Percentiles rank a stretch among this genome's conserved stretches.
These are phyloP conservation scores for Euplagia quadripunctaria DNA, from an alignment of 2,888 invertebrate species.

Conservation along the genomic window DNA sequence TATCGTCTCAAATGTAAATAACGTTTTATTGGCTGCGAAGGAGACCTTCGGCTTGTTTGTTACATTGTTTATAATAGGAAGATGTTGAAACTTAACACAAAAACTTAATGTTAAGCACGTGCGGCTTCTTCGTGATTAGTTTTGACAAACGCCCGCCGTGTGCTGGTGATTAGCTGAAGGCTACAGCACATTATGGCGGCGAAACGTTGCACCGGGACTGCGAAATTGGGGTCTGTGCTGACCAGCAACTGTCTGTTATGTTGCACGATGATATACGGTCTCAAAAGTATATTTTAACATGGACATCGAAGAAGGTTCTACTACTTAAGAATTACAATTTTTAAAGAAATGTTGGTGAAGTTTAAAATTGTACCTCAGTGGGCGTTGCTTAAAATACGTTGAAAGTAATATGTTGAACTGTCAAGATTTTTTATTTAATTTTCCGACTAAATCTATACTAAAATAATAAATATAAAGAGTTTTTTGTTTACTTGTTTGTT, in stretches of 20 bases:
- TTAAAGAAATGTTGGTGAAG: neutral
- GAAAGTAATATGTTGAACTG: neutral
- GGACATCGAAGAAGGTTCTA: neutral
- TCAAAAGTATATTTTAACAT: neutral
- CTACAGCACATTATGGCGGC: neutral
- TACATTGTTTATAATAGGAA: conserved; percentile 24
- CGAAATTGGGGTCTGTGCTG: neutral
- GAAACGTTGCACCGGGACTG: neutral
- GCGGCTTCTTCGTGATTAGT: conserved; percentile 21
- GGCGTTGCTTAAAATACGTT: too few species aligned
- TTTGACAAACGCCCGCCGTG: conserved; percentile 8
- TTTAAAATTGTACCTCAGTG: neutral
- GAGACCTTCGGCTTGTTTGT: conserved; percentile 15
- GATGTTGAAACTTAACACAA: conserved; percentile 27
- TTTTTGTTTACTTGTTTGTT: too few species aligned
- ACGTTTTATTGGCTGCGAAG: conserved; percentile 6
- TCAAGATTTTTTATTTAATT: neutral
- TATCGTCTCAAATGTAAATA: neutral
- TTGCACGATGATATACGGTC: neutral
- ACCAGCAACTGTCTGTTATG: neutral
- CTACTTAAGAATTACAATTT: neutral
- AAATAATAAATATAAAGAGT: too few species aligned
- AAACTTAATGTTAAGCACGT: conserved; percentile 19
- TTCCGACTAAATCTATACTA: too few species aligned
- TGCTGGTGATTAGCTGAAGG: conserved; percentile 36